phyloP scores from a whole-genome alignment of 2,888 invertebrate species.

The Colletes collaris region DNA sequence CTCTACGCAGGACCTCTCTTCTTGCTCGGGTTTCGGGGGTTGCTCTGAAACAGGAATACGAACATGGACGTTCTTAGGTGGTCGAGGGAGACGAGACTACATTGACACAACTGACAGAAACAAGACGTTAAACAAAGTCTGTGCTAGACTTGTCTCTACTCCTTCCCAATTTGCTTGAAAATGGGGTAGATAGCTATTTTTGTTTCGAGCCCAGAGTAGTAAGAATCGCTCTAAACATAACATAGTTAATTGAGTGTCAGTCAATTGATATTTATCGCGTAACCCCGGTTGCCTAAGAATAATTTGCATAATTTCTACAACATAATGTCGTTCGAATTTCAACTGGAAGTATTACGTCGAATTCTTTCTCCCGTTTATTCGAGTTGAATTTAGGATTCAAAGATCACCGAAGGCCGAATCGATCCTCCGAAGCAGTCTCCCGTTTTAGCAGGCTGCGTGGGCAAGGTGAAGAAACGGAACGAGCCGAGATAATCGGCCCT shows the following conservation, averaged over 20 bases:
- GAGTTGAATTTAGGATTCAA: constrained; percentile 31
- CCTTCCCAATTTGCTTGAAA: no score
- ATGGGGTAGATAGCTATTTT: no score
- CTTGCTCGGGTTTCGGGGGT: constrained; percentile 71
- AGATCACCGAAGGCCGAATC: constrained; percentile 12
- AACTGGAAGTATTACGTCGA: constrained; percentile 3
- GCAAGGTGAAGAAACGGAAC: constrained; percentile 40
- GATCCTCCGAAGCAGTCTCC: constrained; percentile 7
- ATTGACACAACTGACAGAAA: no score
- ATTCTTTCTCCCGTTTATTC: constrained; percentile 21
- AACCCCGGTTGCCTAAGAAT: constrained; percentile 17
- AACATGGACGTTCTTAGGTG: background rate
- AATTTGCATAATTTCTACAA: constrained; percentile 20
- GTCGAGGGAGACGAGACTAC: background rate
- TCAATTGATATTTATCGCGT: background rate
- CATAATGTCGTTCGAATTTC: constrained; percentile 30
- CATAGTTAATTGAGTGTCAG: background rate
- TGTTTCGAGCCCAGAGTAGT: no score
- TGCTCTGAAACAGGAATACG: constrained; percentile 73
- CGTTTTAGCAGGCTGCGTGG: constrained; percentile 43
- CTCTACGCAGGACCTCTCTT: constrained; percentile 78
- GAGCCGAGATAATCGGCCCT: constrained; percentile 30
- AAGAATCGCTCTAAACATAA: no score
- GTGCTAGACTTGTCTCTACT: no score
- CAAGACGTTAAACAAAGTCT: no score